Evolutionary conservation across 2,797 vertebrate genomes (phyloP).

Genomic region (Catamblyrhynchus diadema): DNA sequence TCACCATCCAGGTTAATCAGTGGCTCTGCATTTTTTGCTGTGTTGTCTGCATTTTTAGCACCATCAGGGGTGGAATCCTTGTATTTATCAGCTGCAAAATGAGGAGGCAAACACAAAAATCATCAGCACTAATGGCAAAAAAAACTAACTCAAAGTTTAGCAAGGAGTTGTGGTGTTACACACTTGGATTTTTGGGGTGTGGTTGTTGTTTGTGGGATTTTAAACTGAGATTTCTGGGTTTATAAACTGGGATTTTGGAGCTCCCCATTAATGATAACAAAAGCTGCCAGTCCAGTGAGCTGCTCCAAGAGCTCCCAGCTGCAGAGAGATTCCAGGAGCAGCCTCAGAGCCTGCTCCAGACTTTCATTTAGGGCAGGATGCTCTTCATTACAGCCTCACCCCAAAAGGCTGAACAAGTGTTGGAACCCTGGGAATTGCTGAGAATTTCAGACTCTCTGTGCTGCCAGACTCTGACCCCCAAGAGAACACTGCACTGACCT

Average conservation of each 20-base stretch:
- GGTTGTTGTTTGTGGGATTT: neutral
- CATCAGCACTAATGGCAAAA: neutral
- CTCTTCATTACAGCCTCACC: neutral
- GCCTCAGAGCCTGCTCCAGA: neutral
- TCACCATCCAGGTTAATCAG: slow-evolving; percentile 93
- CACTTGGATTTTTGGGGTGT: neutral
- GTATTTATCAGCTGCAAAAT: slow-evolving; percentile 90
- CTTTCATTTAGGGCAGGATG: accelerated
- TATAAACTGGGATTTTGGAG: neutral
- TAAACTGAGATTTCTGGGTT: neutral
- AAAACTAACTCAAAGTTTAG: accelerated
- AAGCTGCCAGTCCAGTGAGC: neutral
- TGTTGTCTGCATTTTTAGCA: slow-evolving; percentile 74
- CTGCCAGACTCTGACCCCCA: no score
- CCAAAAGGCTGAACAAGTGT: neutral
- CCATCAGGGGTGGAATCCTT: slow-evolving; percentile 84
- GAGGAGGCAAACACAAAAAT: neutral
- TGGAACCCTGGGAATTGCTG: neutral
- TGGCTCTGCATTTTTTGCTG: slow-evolving; percentile 83
- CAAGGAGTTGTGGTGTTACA: accelerated
- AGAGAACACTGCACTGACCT: no score
- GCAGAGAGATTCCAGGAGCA: neutral
- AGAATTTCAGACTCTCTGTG: no score
- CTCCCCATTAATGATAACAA: neutral
- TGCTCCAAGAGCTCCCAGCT: neutral